Percentiles rank a stretch among this genome's conserved stretches.
Conservation (phyloP, 1,140 invertebrate genomes). For the Campoletis sonorensis region DNA sequence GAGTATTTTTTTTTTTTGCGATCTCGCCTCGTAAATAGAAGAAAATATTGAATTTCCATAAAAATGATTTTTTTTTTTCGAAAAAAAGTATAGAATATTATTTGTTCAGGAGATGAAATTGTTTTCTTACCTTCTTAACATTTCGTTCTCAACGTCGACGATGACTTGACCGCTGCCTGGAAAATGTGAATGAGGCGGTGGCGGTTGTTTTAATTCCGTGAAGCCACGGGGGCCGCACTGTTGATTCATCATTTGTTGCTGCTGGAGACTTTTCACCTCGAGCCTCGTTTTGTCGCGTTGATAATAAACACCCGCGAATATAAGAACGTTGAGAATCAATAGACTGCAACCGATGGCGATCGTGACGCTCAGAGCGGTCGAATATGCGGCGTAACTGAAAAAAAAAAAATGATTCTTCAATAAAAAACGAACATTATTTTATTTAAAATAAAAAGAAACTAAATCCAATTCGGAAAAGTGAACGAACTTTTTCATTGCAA, state of each 20-base stretch:
- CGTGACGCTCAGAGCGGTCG: constrained; percentile 89
- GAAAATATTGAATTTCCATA: too few species aligned
- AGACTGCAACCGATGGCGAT: constrained; percentile 93
- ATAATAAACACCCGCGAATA: constrained; percentile 92
- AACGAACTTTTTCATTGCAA: too few species aligned
- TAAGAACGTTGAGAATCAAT: constrained; percentile 89
- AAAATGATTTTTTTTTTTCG: constrained; percentile 6
- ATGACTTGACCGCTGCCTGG: constrained; percentile 79
- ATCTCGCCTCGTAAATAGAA: too few species aligned
- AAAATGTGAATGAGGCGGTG: constrained; percentile 70
- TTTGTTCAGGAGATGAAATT: too few species aligned
- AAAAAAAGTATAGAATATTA: too few species aligned
- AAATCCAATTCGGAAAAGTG: neutral
- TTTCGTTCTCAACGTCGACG: constrained; percentile 88
- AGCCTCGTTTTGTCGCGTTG: constrained; percentile 88
- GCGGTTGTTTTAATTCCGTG: constrained; percentile 72
- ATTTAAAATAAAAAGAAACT: neutral
- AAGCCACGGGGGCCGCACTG: constrained; percentile 76
- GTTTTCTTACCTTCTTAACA: constrained; percentile 77
- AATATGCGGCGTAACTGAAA: constrained; percentile 83
- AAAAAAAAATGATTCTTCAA: neutral
- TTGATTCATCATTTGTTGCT: constrained; percentile 82
- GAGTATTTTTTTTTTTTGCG: too few species aligned
- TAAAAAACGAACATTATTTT: neutral
- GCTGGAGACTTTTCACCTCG: constrained; percentile 86